Percentiles rank a stretch among this genome's conserved stretches.
These are phyloP conservation scores for Macaria notata DNA, from an alignment of 2,888 invertebrate species.

Conservation along the genomic window DNA sequence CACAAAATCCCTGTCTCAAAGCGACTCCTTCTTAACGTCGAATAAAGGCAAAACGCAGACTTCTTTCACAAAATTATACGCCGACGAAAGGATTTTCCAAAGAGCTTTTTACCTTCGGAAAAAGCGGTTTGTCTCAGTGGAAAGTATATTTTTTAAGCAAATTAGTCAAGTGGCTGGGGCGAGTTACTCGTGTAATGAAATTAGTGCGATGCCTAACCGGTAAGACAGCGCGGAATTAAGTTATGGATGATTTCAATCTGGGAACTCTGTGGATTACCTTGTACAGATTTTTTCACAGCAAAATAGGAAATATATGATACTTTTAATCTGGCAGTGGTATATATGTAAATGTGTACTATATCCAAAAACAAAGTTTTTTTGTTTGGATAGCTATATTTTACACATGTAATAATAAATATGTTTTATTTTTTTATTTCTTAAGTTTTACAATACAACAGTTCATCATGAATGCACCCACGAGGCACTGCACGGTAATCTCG, in stretches of 20 bases:
- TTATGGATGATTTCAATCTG: conserved; percentile 10
- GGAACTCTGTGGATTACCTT: too few relatives aligned
- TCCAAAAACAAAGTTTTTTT: too few relatives aligned
- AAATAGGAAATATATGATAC: too few relatives aligned
- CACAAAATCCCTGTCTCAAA: conserved; percentile 6
- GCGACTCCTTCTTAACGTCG: conserved; percentile 3
- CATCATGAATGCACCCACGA: too few relatives aligned
- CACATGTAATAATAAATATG: too few relatives aligned
- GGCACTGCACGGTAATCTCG: too few relatives aligned
- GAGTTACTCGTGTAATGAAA: conserved; percentile 41
- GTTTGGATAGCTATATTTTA: too few relatives aligned
- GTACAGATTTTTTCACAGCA: too few relatives aligned
- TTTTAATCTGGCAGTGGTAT: too few relatives aligned
- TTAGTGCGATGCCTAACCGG: conserved; percentile 38
- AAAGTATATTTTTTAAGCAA: conserved; percentile 51
- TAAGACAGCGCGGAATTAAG: conserved; percentile 9
- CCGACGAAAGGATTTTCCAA: conserved; percentile 24
- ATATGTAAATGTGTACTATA: too few relatives aligned
- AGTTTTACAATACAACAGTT: too few relatives aligned
- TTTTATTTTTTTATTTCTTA: too few relatives aligned
- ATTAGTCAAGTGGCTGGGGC: conserved; percentile 52
- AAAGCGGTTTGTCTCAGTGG: conserved; percentile 20
- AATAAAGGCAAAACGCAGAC: conserved; percentile 15
- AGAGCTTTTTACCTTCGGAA: conserved; percentile 19
- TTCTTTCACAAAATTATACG: conserved; percentile 16